Evolutionary conservation across 2,797 vertebrate genomes (phyloP), one percentile per base, ranked within the genome.

Genomic region (Staurois parvus): DNA sequence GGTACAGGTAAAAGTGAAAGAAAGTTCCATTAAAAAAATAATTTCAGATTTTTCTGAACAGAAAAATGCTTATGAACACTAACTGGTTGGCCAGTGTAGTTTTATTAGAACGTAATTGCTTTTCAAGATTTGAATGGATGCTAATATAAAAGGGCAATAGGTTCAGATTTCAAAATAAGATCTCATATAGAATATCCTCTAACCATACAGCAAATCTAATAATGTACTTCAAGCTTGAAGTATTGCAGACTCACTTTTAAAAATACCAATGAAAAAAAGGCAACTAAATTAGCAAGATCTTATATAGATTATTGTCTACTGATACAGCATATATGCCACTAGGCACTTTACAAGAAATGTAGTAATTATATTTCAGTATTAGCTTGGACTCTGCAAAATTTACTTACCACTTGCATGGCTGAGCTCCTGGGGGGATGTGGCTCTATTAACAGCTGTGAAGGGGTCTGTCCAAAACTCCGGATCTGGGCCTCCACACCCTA

Each of bases 401-500:
- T 76, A 96, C 98, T 97, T 93, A 99, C 98, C 96, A 97, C 96
- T 92, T 99, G 98, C 97, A 99, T 99, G 90, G 98, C 97, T 48
- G 98, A 99, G 88, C 97, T 98, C 92, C 98, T 91, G 12, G 98
- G 97, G 87, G 96, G 96, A 93, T 99, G 98, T 74, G 98, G 98
- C 88, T 99, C 98, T 84, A 98, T 97, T 85, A 99, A 96, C 85
- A 99, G 93, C 91, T 99, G 98, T 89, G 96, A 97, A 87, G 98
- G 97, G 48, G 97, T 99, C 94, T 99, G 98, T 93, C 98, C 98
- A 91, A 99, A 99, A 92, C 98, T 98, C 91, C 97, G 95, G 89
- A 99, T 98, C 92, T 99, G 98, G 94, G 97, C 96, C 94, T 99
- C 98, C 30, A 98, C 96, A 85, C 97, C 98, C 98, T 99, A 92